A percentile compares a stretch with the other conserved stretches of the same genome.
Conservation (phyloP, 1,140 invertebrate genomes). For the Zaprionus kolodkinae region DNA sequence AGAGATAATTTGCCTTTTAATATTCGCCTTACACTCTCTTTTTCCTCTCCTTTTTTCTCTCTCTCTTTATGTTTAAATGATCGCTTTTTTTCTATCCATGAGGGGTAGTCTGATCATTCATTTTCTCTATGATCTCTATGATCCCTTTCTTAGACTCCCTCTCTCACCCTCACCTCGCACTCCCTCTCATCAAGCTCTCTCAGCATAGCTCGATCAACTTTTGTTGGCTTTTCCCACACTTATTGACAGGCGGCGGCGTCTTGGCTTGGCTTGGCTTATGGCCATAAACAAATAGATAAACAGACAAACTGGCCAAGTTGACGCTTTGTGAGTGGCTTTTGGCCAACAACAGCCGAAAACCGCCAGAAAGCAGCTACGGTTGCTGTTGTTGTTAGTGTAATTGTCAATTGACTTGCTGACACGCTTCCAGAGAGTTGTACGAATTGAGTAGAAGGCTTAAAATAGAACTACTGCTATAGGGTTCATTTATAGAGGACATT, state of each 20-base stretch:
- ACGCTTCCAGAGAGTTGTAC: not conserved
- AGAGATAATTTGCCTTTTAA: too few species aligned
- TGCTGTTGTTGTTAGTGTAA: slow-evolving; percentile 33
- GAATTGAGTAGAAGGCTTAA: not conserved
- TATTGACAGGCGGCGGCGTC: slow-evolving; percentile 65
- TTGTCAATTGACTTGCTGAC: slow-evolving; percentile 32
- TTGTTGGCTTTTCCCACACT: slow-evolving; percentile 80
- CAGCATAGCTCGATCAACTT: slow-evolving; percentile 23
- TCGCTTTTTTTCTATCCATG: not conserved
- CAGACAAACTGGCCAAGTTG: slow-evolving; percentile 60
- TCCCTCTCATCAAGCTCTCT: not conserved
- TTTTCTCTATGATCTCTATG: not conserved
- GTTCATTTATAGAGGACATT: too few species aligned
- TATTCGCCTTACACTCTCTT: not conserved
- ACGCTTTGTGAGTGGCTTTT: slow-evolving; percentile 68
- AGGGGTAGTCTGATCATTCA: too few species aligned
- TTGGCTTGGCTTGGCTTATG: slow-evolving; percentile 59
- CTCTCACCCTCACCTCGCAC: not conserved
- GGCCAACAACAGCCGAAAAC: slow-evolving; percentile 55
- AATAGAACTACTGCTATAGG: too few species aligned
- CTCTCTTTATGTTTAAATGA: too few species aligned
- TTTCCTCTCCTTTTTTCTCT: not conserved
- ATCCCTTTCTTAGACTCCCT: not conserved
- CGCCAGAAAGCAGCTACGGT: slow-evolving; percentile 13
- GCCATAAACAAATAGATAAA: slow-evolving; percentile 80